Percentiles rank a stretch among this genome's conserved stretches.
These are phyloP conservation scores for Scotopteryx bipunctaria DNA, from an alignment of 2,888 invertebrate species.

Conservation along the genomic window DNA sequence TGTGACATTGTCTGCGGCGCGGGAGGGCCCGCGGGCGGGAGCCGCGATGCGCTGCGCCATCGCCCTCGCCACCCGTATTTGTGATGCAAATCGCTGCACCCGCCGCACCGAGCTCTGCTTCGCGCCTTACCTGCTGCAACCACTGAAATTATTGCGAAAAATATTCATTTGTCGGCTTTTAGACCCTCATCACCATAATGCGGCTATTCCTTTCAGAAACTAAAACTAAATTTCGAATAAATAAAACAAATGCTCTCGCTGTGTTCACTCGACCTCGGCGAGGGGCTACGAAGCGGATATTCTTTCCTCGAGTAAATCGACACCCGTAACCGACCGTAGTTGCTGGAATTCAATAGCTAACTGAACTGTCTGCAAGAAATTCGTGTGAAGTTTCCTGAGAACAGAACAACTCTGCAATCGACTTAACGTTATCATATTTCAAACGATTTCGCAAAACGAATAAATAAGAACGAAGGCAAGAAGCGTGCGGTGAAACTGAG, in stretches of 20 bases:
- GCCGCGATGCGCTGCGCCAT: constrained; percentile 60
- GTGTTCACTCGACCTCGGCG: constrained; percentile 19
- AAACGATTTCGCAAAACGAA: constrained; percentile 83
- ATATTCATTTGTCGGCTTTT: constrained; percentile 75
- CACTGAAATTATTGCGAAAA: constrained; percentile 77
- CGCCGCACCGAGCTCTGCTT: constrained; percentile 66
- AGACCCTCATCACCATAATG: constrained; percentile 64
- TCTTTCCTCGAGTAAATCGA: constrained; percentile 57
- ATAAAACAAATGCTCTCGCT: constrained; percentile 14
- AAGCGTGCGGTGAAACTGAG: constrained; percentile 82
- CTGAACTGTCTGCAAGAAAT: constrained; percentile 65
- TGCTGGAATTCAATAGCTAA: constrained; percentile 73
- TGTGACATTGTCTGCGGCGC: constrained; percentile 78
- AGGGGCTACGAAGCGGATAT: constrained; percentile 24
- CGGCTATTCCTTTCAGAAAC: constrained; percentile 42
- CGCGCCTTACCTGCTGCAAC: constrained; percentile 74
- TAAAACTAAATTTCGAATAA: constrained; percentile 34
- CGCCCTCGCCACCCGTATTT: constrained; percentile 63
- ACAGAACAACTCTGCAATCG: constrained; percentile 65
- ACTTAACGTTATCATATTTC: constrained; percentile 81
- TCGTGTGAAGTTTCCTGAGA: constrained; percentile 77
- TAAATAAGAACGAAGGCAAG: constrained; percentile 80
- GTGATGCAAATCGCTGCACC: constrained; percentile 73
- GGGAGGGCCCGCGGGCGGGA: constrained; percentile 54
- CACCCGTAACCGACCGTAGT: constrained; percentile 52